phyloP scores from a whole-genome alignment of 2,888 invertebrate genomes.

The Nematopogon swammerdamellus region DNA sequence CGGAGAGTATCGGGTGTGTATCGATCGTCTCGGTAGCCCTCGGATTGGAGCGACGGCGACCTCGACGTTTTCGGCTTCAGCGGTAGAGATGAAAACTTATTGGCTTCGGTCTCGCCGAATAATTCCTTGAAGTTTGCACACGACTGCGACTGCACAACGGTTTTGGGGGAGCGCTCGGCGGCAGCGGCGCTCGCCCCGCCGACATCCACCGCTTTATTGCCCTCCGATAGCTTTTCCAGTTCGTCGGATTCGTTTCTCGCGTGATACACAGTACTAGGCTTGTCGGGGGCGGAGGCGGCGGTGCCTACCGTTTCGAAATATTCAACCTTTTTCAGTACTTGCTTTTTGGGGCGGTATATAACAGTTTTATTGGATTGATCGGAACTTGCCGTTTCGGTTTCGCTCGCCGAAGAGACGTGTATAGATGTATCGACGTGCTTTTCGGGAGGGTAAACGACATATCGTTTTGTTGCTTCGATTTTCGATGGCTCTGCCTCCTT shows the following conservation, averaged over 20 bases:
- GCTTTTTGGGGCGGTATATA: slow-evolving; percentile 58
- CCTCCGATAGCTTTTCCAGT: slow-evolving; percentile 27
- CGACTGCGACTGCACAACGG: slow-evolving; percentile 57
- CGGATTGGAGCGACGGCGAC: slow-evolving; percentile 54
- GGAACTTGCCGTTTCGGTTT: slow-evolving; percentile 70
- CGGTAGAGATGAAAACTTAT: slow-evolving; percentile 56
- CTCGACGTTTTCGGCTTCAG: slow-evolving; percentile 29
- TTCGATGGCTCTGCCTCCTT: neutral
- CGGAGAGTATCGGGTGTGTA: slow-evolving; percentile 50
- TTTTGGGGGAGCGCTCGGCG: slow-evolving; percentile 17
- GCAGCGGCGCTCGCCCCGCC: slow-evolving; percentile 18
- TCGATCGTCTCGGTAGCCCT: slow-evolving; percentile 40
- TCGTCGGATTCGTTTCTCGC: slow-evolving; percentile 51
- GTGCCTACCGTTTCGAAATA: slow-evolving; percentile 73
- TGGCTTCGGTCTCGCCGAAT: slow-evolving; percentile 71
- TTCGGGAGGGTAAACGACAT: slow-evolving; percentile 23
- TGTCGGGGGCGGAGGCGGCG: slow-evolving; percentile 45
- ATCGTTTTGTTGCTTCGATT: slow-evolving; percentile 14
- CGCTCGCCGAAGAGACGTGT: slow-evolving; percentile 55
- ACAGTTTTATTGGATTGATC: slow-evolving; percentile 70
- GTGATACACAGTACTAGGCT: slow-evolving; percentile 45
- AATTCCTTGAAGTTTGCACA: slow-evolving; percentile 75
- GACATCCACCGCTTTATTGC: slow-evolving; percentile 17
- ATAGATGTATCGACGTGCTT: slow-evolving; percentile 23
- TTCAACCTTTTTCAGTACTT: slow-evolving; percentile 70